Evolutionary conservation across 2,888 invertebrate genomes (phyloP).

Genomic region (Coecobrya sp.): DNA sequence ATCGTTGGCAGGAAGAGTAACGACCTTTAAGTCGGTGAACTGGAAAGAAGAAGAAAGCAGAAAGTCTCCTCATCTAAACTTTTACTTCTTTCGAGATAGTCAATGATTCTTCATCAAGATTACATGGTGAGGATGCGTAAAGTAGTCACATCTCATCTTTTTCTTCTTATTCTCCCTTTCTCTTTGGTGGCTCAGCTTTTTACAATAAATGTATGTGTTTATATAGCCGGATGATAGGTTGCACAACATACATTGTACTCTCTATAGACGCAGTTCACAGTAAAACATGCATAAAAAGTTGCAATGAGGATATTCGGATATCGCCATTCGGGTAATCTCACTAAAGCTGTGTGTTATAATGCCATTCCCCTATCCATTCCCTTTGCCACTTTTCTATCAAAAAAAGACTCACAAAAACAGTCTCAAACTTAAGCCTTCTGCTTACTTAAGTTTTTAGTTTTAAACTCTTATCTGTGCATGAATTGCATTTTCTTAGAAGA

Average conservation of each 20-base stretch:
- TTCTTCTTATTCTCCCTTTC: constrained; percentile 10
- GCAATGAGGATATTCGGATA: constrained; percentile 63
- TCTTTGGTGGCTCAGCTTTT: constrained; percentile 6
- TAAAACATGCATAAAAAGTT: constrained; percentile 64
- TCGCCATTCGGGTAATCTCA: constrained; percentile 66
- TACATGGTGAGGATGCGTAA: constrained; percentile 79
- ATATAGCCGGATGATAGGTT: background rate
- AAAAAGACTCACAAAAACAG: constrained; percentile 22
- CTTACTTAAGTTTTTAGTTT: constrained; percentile 64
- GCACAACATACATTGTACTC: background rate
- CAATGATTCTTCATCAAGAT: constrained; percentile 82
- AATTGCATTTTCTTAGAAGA: constrained; percentile 57
- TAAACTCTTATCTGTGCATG: constrained; percentile 71
- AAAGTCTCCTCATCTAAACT: constrained; percentile 76
- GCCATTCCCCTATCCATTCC: background rate
- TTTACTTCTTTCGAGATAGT: constrained; percentile 71
- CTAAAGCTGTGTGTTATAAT: constrained; percentile 47
- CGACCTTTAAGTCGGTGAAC: constrained; percentile 82
- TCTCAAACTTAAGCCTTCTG: constrained; percentile 52
- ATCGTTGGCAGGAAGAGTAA: constrained; percentile 80
- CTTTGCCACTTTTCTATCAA: constrained; percentile 50
- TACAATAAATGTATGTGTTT: background rate
- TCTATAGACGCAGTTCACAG: background rate
- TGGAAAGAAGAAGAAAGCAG: constrained; percentile 74
- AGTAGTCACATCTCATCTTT: constrained; percentile 80